Conservation (phyloP, 2,797 vertebrate species). For the Scleropages formosus region DNA sequence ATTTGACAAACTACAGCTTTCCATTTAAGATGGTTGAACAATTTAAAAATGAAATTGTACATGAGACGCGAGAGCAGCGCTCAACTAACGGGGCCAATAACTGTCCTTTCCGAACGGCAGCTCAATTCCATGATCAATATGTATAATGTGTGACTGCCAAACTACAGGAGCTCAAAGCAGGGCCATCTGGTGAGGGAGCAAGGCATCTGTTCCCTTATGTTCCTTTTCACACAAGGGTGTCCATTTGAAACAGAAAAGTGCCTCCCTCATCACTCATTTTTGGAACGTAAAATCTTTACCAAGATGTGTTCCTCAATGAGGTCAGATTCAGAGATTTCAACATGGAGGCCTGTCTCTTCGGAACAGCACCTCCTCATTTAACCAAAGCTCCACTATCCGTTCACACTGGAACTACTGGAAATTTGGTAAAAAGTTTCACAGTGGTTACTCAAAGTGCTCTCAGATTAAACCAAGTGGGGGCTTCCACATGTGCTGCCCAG, state of each 20-base stretch:
- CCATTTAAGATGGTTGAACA: not conserved
- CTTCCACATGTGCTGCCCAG: not conserved
- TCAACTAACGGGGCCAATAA: not conserved
- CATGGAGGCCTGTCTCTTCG: not conserved
- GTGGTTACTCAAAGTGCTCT: conserved; percentile 25
- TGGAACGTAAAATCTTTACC: conserved; percentile 18
- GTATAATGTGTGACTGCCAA: not conserved
- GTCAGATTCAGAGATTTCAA: not conserved
- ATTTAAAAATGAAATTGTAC: not conserved
- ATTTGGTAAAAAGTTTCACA: conserved; percentile 32
- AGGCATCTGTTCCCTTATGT: not conserved
- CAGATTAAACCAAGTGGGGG: conserved; percentile 5
- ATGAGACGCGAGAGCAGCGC: not conserved
- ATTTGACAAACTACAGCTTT: conserved; percentile 3
- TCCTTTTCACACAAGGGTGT: conserved; percentile 6
- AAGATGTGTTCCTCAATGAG: conserved; percentile 31
- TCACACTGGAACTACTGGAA: not conserved
- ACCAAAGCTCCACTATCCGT: not conserved
- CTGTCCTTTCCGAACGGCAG: conserved; percentile 7
- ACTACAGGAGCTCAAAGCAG: not conserved
- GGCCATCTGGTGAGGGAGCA: not conserved
- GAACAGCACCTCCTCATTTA: not conserved
- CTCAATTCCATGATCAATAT: conserved; percentile 1
- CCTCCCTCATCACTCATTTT: conserved; percentile 21
- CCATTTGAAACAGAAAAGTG: not conserved